Percentiles rank a stretch among this genome's conserved stretches.
phyloP scores from a whole-genome alignment of 35 echinoderm and acorn worm species.

The Apostichopus californicus region DNA sequence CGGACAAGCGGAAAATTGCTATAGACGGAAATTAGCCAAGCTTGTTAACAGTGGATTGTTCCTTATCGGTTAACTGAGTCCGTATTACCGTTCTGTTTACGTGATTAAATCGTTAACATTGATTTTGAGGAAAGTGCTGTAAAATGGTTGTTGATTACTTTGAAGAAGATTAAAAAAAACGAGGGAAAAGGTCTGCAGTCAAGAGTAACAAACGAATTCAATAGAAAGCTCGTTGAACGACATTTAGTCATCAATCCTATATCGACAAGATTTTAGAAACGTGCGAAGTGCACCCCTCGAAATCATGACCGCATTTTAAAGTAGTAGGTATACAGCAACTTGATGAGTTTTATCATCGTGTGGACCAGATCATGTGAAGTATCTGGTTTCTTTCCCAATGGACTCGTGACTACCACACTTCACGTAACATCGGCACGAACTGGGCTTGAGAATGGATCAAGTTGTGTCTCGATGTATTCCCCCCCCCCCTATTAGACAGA shows the following conservation, averaged over 20 bases:
- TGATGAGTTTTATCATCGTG: neutral
- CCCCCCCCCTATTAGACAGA: too few species aligned
- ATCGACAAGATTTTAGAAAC: neutral
- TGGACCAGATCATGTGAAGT: neutral
- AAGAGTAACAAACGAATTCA: neutral
- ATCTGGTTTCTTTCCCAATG: too few species aligned
- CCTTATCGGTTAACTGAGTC: neutral
- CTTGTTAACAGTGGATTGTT: neutral
- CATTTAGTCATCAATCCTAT: neutral
- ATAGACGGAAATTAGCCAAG: neutral
- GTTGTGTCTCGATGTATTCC: too few species aligned
- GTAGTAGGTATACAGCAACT: neutral
- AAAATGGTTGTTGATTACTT: neutral
- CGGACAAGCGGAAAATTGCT: neutral
- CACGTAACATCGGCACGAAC: too few species aligned
- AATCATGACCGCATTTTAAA: neutral
- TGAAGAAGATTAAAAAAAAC: neutral
- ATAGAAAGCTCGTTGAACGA: neutral
- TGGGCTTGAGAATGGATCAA: too few species aligned
- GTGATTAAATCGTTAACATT: neutral
- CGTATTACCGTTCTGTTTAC: neutral
- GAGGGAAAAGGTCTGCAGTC: neutral
- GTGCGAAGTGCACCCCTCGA: neutral
- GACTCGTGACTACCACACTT: too few species aligned
- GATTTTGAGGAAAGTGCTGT: neutral